Base-by-base conservation (phyloP, 2,113 vertebrate genomes). In the Hippocampus comes region DNA sequence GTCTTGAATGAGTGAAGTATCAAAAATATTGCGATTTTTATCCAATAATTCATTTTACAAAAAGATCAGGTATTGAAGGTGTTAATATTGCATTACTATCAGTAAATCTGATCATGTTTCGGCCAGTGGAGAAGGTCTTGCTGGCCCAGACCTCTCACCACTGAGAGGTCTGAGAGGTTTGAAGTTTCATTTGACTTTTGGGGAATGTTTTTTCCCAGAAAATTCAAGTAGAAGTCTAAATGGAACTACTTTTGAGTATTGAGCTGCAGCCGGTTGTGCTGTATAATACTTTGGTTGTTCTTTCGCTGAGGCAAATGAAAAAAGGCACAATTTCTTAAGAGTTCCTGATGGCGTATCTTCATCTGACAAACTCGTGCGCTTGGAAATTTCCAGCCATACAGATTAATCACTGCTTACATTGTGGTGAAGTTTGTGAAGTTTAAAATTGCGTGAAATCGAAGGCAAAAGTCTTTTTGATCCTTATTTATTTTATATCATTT, bases 401-500 rank as follows among this genome's bases (percentile, higher is more conserved):
- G 41, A 69, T 46, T 63, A 43, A 42, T 75, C 8, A 30, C 68
- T 66, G 70, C 70, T 76, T 79, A 76, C 23, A 17, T 23, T 56
- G 70, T 48, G 51, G n/a, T 76, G 12, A 75, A 81, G 67, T 55
- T 51, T 73, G 57, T 9, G 0, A 72, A 17, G 4, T 49, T 17
- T 49, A 49, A 74, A 67, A 42, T 15, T 2, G 27, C 41, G 42
- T 76, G 14, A 77, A 75, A 56, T 4, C n/a, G 6, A 72, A 20
- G 42, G 74, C 65, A 67, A 2, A 3, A 63, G 71, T 9, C 49
- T n/a, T n/a, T 76, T 38, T 78, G 63, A 70, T 74, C 30, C 43
- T 51, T 17, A 34, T 49, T 46, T 27, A 73, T 69, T 69, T 57
- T 76, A 68, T 34, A 27, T 70, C 51, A 53, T 21, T 46, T 27